These are phyloP conservation scores for Ctenicera cuprea DNA, from an alignment of 2,888 invertebrate species.

Conservation along the genomic window DNA sequence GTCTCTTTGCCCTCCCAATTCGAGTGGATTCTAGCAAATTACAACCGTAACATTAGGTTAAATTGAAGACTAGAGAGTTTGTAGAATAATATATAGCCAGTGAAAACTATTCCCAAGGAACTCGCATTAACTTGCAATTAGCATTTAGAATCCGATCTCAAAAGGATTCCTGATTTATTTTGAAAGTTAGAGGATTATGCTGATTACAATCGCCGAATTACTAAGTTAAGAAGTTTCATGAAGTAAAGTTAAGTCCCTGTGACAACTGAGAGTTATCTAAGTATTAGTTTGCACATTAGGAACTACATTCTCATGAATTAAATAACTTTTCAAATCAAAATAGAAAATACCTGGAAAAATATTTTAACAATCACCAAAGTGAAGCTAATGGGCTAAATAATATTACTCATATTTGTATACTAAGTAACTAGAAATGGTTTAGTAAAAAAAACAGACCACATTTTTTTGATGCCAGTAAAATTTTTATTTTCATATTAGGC, in stretches of 20 bases:
- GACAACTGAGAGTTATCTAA: background rate
- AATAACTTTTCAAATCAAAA: no score
- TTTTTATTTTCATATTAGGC: no score
- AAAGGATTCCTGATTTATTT: conserved; percentile 17
- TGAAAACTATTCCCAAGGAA: conserved; percentile 13
- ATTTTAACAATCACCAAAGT: no score
- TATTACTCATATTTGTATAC: no score
- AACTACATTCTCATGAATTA: no score
- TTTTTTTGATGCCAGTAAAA: no score
- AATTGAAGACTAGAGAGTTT: conserved; percentile 3
- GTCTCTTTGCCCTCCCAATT: background rate
- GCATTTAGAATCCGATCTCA: conserved; percentile 1
- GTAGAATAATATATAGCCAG: background rate
- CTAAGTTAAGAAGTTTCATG: background rate
- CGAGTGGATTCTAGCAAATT: background rate
- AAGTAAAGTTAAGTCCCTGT: background rate
- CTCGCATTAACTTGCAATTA: conserved; percentile 11
- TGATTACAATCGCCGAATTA: background rate
- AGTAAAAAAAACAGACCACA: no score
- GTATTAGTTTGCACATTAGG: no score
- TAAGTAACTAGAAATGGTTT: no score
- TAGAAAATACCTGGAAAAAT: no score
- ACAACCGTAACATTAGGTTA: conserved; percentile 11
- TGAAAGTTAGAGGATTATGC: background rate
- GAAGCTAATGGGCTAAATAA: no score